These are phyloP conservation scores for Catharus fuscescens DNA, from an alignment of 2,113 vertebrate genomes.

Conservation along the genomic window DNA sequence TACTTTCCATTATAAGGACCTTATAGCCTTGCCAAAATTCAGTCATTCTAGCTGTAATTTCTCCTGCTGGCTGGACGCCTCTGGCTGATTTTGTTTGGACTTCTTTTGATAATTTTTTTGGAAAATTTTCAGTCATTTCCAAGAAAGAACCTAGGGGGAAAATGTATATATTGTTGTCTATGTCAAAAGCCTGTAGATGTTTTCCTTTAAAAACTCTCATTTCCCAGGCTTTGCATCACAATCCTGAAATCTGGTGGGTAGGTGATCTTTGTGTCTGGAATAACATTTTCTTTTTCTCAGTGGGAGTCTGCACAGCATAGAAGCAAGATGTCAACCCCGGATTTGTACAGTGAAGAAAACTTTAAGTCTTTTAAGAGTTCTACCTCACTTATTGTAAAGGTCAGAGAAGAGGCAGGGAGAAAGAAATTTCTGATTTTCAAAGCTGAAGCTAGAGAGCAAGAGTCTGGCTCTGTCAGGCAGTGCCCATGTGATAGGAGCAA, in stretches of 20 bases:
- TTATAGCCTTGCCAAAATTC: conserved; percentile 31
- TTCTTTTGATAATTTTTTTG: conserved; percentile 26
- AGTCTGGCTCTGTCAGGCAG: not conserved
- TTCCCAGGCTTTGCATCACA: conserved; percentile 10
- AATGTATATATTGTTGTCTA: conserved; percentile 45
- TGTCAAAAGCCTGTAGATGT: not conserved
- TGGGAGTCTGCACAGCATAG: not conserved
- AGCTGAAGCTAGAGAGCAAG: not conserved
- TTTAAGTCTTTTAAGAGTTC: not conserved
- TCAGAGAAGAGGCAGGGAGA: not conserved
- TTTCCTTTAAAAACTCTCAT: conserved; percentile 1
- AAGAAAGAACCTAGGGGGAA: conserved; percentile 27
- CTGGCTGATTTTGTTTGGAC: conserved; percentile 46
- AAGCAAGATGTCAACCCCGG: not conserved
- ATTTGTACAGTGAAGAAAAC: not conserved
- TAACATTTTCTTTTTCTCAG: not conserved
- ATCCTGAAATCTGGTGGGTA: not conserved
- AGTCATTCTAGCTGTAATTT: conserved; percentile 49
- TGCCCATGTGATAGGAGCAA: not conserved
- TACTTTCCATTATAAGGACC: conserved; percentile 53
- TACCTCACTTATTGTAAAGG: not conserved
- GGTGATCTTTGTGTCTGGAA: not conserved
- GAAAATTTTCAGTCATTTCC: conserved; percentile 34
- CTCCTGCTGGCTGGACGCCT: conserved; percentile 32
- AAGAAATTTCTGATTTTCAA: not conserved